These are phyloP conservation scores for Apoda limacodes DNA, from an alignment of 2,888 invertebrate species.

Conservation along the genomic window DNA sequence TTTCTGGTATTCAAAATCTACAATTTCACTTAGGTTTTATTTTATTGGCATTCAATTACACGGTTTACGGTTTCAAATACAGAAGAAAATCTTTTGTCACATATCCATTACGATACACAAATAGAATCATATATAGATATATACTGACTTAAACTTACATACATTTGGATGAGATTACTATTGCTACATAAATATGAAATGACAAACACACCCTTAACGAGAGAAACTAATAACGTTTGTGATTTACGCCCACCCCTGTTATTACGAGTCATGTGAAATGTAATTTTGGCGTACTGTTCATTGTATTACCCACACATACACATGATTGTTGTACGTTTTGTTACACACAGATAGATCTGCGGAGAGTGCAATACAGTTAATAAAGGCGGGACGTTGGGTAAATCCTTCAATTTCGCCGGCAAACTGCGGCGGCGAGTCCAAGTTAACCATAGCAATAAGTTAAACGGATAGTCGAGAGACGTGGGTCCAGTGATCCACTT, in stretches of 20 bases:
- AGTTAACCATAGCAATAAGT: conserved; percentile 70
- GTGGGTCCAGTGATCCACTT: no score
- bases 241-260: conserved; percentile 68
- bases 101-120: no score
- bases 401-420: conserved; percentile 70
- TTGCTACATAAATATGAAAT: conserved; percentile 46
- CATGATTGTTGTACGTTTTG: no score
- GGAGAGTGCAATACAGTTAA: conserved; percentile 67
- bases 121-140: no score
- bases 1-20: no score
- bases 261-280: conserved; percentile 70
- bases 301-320: conserved; percentile 36
- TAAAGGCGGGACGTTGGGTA: conserved; percentile 70
- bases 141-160: no score
- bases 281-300: conserved; percentile 64
- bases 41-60: no score
- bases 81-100: no score
- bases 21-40: no score
- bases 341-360: no score
- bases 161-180: not conserved
- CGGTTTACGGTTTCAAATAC: no score
- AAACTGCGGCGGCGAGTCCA: conserved; percentile 68
- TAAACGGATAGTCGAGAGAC: conserved; percentile 64
- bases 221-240: conserved; percentile 67
- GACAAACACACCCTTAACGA: conserved; percentile 58